Percentiles rank a stretch among this genome's conserved stretches.
Evolutionary conservation across 2,113 vertebrate genomes (phyloP).

Genomic region (Heterotis niloticus): DNA sequence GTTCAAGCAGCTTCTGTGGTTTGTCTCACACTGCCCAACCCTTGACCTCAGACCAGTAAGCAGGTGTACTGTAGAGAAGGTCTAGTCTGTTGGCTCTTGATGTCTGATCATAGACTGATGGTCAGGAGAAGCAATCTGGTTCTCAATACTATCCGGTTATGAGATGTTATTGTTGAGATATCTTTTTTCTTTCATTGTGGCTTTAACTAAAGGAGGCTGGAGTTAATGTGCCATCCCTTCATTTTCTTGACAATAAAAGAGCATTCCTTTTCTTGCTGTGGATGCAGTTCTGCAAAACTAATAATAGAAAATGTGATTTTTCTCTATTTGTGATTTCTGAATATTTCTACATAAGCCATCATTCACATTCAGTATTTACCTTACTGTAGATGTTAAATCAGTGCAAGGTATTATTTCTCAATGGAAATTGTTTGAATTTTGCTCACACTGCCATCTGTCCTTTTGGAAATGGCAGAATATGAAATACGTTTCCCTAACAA

Average conservation of each 20-base stretch:
- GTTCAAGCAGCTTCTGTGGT: not conserved
- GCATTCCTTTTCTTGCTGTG: not conserved
- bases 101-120: too few species aligned
- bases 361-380: not conserved
- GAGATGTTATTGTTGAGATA: not conserved
- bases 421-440: not conserved
- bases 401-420: not conserved
- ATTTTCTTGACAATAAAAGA: not conserved
- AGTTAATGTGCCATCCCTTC: not conserved
- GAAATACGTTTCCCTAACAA: not conserved
- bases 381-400: not conserved
- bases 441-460: not conserved
- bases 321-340: not conserved
- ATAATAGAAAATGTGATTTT: not conserved
- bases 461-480: not conserved
- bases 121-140: too few species aligned
- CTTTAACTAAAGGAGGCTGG: not conserved
- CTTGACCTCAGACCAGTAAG: slow-evolving; percentile 1
- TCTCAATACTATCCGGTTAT: too few species aligned
- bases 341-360: not conserved
- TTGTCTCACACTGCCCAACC: not conserved
- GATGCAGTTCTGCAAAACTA: not conserved
- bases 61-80: not conserved
- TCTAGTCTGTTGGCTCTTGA: not conserved
- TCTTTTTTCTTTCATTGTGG: not conserved